Base-by-base conservation (phyloP, 2,797 vertebrate species). In the Perodicticus potto region DNA sequence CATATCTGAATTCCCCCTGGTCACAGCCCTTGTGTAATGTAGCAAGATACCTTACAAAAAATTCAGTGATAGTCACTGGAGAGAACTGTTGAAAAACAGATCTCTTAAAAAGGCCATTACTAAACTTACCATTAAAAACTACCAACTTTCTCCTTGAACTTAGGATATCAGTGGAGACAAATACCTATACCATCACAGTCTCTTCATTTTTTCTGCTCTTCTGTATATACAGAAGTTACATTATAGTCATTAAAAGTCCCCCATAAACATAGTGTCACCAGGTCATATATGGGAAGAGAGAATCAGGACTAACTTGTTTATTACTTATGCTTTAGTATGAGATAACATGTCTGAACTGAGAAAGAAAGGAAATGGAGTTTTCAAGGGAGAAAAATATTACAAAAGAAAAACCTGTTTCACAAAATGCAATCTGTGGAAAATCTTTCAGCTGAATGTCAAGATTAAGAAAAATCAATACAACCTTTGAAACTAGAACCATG, bases 391-490 rank as follows among this genome's bases (percentile, higher is more conserved):
- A 97, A 88, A 83, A 4, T 92, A 81, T 34, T 89, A 77, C 73
- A 92, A 91, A 94, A 49, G n/a, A 93, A 94, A 96, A 96, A 91
- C 65, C 27, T 94, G 92, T 77, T 96, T 96, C 93, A 97, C 78
- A 97, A 95, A 85, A 93, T 55, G 67, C 40, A 96, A 94, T n/a
- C 92, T 61, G n/a, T 96, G 77, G 67, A 97, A 98, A 97, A 96
- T 94, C 94, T 89, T 97, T 97, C 84, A 96, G 69, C 77, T 96
- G 96, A 97, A 95, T 96, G 86, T 85, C 83, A 96, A 96, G 84
- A 94, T 95, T 94, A 85, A 96, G 87, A 96, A 85, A 96, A 96
- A 89, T 95, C 1, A 98, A 45, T 81, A 96, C 7, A 69, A 86
- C 91, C 91, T 95, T 86, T 96, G 97, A 93, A 89, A 97, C 81